Conservation (phyloP, 1,140 invertebrate species). For the Stenopsyche tienmushanensis region DNA sequence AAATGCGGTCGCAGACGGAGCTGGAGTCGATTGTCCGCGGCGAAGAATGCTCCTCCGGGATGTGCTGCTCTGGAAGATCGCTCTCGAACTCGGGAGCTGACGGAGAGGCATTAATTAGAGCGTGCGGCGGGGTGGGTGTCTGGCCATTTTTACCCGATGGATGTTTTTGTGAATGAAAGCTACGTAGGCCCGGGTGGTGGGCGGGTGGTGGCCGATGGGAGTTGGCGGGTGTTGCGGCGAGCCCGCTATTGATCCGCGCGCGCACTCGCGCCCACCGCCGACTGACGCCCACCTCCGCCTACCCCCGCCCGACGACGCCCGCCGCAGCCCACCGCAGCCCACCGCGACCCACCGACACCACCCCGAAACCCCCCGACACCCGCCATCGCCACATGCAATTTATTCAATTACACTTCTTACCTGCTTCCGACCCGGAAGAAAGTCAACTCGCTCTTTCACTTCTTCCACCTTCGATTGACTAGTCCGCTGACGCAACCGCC, state of each 20-base stretch:
- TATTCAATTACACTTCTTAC: slow-evolving; percentile 27
- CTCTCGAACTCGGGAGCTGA: too few species aligned
- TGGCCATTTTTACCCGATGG: not conserved
- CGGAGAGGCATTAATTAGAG: not conserved
- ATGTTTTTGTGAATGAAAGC: not conserved
- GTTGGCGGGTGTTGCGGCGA: slow-evolving; percentile 8
- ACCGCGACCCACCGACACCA: slow-evolving; percentile 2
- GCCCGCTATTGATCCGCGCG: slow-evolving; percentile 21
- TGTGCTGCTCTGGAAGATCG: too few species aligned
- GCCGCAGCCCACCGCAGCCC: not conserved
- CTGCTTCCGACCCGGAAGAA: too few species aligned
- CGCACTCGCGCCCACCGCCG: not conserved
- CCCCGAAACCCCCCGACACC: not conserved
- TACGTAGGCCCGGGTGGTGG: not conserved
- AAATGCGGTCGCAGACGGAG: too few species aligned
- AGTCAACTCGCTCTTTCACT: too few species aligned
- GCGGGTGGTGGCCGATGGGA: not conserved
- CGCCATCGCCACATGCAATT: slow-evolving; percentile 20
- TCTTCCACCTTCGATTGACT: too few species aligned
- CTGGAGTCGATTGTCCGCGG: too few species aligned
- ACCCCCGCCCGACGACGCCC: not conserved
- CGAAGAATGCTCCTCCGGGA: too few species aligned
- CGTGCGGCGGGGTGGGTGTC: not conserved
- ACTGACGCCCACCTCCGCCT: not conserved
- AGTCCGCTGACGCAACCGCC: too few species aligned